phyloP scores from a whole-genome alignment of 2,113 vertebrate species.

The rabbit (Oryctolagus cuniculus) region mOryCun1.1 NC_091451.1:29951501-29952000 shows the following conservation, averaged over 20 bases:
- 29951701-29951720: neutral
- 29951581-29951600: neutral
- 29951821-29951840: neutral
- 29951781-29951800: constrained; percentile 26
- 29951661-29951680: neutral
- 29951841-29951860: neutral
- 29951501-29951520: too few relatives aligned
- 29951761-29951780: neutral
- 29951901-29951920: neutral
- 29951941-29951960: neutral
- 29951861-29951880: neutral
- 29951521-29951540: neutral
- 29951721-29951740: constrained; percentile 2
- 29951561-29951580: neutral
- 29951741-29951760: neutral
- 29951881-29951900: neutral
- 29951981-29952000: neutral
- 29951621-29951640: neutral
- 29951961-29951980: neutral
- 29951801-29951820: neutral
- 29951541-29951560: neutral
- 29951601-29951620: neutral
- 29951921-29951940: neutral
- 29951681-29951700: neutral
- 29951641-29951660: neutral